Conservation (phyloP, 2,113 vertebrate species). For the Meriones unguiculatus region DNA sequence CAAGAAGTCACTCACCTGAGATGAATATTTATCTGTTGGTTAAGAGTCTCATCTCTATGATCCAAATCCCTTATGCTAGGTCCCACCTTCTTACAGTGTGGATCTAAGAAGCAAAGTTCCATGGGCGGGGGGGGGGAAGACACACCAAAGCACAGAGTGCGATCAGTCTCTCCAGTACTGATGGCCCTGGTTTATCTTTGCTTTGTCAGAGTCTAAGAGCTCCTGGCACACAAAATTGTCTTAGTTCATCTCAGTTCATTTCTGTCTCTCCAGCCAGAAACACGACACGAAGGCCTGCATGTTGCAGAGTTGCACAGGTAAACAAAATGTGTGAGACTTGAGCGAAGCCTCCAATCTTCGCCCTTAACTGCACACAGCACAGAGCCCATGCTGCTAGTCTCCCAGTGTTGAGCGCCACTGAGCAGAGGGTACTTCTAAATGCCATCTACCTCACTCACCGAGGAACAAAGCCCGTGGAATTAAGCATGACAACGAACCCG, state of each 20-base stretch:
- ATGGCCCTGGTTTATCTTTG: neutral
- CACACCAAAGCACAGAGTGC: neutral
- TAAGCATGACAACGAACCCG: neutral
- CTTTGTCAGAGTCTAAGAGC: neutral
- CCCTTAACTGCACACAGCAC: neutral
- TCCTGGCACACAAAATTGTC: neutral
- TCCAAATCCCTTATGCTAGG: neutral
- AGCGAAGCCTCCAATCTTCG: neutral
- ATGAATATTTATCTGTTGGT: no score
- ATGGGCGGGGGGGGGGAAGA: no score
- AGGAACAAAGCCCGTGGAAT: neutral
- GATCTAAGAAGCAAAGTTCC: neutral
- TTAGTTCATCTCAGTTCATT: neutral
- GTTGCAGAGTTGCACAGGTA: neutral
- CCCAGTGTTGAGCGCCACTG: neutral
- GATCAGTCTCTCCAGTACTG: no score
- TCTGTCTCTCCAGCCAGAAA: neutral
- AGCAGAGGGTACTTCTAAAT: neutral
- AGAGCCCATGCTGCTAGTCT: neutral
- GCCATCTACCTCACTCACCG: neutral
- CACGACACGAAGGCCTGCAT: neutral
- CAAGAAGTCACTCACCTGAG: neutral
- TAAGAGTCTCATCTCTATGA: no score
- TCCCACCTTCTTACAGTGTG: neutral
- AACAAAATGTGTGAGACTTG: neutral